phyloP scores from a whole-genome alignment of 2,113 vertebrate genomes.

The Pseudois nayaur region DNA sequence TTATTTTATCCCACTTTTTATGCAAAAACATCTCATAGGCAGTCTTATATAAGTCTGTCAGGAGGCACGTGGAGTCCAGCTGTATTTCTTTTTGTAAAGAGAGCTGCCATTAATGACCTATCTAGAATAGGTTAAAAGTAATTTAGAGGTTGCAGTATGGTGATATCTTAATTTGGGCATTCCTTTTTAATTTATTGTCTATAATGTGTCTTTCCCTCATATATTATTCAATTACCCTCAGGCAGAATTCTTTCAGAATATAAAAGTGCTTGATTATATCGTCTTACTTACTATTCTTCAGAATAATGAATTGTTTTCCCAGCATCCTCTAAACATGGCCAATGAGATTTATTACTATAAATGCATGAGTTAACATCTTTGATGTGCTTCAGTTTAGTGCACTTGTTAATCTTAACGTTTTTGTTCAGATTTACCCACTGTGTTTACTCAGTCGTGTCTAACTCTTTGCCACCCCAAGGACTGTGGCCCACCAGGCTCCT shows the following conservation, averaged over 20 bases:
- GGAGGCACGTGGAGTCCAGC: background rate
- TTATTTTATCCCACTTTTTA: background rate
- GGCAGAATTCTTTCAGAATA: background rate
- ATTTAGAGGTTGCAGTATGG: background rate
- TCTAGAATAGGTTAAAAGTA: background rate
- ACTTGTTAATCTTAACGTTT: background rate
- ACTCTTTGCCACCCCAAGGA: background rate
- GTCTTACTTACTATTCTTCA: background rate
- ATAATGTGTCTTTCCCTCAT: background rate
- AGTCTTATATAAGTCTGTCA: background rate
- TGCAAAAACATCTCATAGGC: background rate
- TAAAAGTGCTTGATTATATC: background rate
- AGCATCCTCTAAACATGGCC: background rate
- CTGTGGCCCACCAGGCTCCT: background rate
- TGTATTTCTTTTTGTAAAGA: background rate
- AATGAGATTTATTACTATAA: background rate
- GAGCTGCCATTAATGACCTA: background rate
- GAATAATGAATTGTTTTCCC: background rate
- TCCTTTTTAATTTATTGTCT: background rate
- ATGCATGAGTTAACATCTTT: background rate
- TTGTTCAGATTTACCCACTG: background rate
- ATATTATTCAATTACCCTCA: background rate
- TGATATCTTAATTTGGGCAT: background rate
- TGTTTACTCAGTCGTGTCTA: background rate
- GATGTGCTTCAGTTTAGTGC: background rate